Evolutionary conservation across 2,113 vertebrate species (phyloP).

Genomic region (Prietella phreatophila): DNA sequence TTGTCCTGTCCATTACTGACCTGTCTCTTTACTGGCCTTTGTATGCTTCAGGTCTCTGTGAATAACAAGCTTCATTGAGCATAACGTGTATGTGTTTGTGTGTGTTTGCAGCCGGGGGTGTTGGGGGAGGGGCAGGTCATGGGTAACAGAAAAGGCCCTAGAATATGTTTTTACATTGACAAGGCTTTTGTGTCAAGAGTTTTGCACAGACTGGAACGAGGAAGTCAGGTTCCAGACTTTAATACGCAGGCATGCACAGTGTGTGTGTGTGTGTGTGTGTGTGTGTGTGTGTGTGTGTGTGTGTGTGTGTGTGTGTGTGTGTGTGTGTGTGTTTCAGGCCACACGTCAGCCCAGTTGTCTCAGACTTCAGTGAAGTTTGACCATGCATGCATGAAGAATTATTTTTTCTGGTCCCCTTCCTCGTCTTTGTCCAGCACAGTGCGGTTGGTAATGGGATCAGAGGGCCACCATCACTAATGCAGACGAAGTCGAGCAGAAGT

Average conservation of each 20-base stretch:
- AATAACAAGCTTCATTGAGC: conserved; percentile 10
- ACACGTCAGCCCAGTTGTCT: conserved; percentile 17
- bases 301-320: conserved; percentile 27
- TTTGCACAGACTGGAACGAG: not conserved
- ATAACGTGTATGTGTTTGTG: not conserved
- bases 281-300: not conserved
- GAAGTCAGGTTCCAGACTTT: conserved; percentile 23
- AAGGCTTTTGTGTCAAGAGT: not conserved
- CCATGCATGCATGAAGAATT: conserved; percentile 20
- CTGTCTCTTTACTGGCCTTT: conserved; percentile 15
- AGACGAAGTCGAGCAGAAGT: conserved; percentile 67
- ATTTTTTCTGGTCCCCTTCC: conserved; percentile 11
- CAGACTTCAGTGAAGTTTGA: conserved; percentile 3
- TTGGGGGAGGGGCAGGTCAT: not conserved
- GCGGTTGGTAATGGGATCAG: conserved; percentile 70
- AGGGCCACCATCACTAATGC: conserved; percentile 56
- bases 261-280: conserved; percentile 23
- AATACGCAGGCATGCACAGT: not conserved
- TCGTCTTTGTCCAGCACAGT: conserved; percentile 56
- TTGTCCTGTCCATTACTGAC: conserved; percentile 45
- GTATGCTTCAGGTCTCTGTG: conserved; percentile 24
- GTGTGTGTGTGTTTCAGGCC: conserved; percentile 5
- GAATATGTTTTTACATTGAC: not conserved
- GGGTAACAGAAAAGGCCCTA: not conserved
- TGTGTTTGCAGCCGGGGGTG: not conserved